phyloP scores from a whole-genome alignment of 1,140 invertebrate species.

The Atta cephalotes region DNA sequence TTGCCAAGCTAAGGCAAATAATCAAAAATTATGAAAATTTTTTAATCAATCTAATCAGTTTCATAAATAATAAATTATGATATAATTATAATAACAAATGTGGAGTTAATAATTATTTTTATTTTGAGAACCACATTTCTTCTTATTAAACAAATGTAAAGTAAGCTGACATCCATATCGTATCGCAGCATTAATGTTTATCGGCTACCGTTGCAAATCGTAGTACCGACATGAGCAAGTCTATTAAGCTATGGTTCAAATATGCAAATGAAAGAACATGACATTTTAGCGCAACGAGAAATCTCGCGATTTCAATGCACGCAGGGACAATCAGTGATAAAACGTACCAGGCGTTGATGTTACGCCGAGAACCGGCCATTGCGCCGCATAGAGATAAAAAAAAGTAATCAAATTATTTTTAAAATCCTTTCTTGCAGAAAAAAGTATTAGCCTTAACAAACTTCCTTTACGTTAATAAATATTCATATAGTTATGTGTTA shows the following conservation, averaged over 20 bases:
- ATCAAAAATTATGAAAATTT: neutral
- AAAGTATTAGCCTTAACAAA: neutral
- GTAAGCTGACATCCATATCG: neutral
- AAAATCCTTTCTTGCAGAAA: neutral
- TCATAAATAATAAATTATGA: neutral
- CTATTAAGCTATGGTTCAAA: slow-evolving; percentile 4
- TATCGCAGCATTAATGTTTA: slow-evolving; percentile 31
- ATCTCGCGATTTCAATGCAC: slow-evolving; percentile 81
- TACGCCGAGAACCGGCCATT: slow-evolving; percentile 64
- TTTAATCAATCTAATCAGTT: neutral
- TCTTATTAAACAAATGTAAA: neutral
- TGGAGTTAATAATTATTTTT: neutral
- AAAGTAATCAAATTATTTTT: neutral
- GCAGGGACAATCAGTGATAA: slow-evolving; percentile 72
- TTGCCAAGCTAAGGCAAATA: neutral
- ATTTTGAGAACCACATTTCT: neutral
- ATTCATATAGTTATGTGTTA: slow-evolving; percentile 9
- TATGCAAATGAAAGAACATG: neutral
- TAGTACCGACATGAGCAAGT: neutral
- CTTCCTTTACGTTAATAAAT: slow-evolving; percentile 21
- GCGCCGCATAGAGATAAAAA: slow-evolving; percentile 3
- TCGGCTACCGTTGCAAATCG: slow-evolving; percentile 1
- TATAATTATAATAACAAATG: neutral
- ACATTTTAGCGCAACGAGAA: slow-evolving; percentile 50
- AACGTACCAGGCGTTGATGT: slow-evolving; percentile 81